phyloP scores from a whole-genome alignment of 92 coral and sea anemone species.

The Muricea muricata region DNA sequence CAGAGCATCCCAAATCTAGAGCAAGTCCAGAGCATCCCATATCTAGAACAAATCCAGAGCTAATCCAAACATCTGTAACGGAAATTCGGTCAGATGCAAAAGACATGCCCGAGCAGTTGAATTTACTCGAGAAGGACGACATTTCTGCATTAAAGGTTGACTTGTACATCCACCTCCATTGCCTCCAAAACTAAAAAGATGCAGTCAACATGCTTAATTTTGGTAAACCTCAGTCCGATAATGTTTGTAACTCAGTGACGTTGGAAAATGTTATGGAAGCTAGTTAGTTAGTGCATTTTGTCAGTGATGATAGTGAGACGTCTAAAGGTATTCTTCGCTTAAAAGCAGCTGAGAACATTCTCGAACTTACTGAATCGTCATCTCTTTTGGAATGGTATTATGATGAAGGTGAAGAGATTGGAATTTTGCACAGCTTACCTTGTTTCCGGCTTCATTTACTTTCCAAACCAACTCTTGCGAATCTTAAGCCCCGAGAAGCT shows the following conservation, averaged over 20 bases:
- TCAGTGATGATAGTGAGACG: slow-evolving; percentile 6
- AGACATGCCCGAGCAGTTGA: too few species aligned
- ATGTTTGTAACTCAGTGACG: not conserved
- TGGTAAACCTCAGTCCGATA: not conserved
- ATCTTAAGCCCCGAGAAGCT: slow-evolving; percentile 30
- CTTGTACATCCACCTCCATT: too few species aligned
- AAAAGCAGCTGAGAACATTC: slow-evolving; percentile 14
- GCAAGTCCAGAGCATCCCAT: not conserved
- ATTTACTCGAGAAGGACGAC: too few species aligned
- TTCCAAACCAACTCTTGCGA: slow-evolving; percentile 4
- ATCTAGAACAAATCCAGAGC: not conserved
- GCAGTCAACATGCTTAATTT: not conserved
- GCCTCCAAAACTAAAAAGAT: not conserved
- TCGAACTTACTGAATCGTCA: slow-evolving; percentile 12
- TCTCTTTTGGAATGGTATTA: slow-evolving; percentile 25
- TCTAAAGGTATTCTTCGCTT: not conserved
- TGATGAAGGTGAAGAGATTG: slow-evolving; percentile 29
- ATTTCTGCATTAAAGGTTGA: too few species aligned
- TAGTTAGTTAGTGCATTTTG: slow-evolving; percentile 2
- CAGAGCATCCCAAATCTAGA: not conserved
- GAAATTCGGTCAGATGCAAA: too few species aligned
- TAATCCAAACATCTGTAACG: too few species aligned
- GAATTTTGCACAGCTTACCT: slow-evolving; percentile 25
- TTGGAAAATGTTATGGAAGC: not conserved
- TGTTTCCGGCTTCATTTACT: slow-evolving; percentile 24